phyloP scores from a whole-genome alignment of 2,888 invertebrate species.

The Epirrita christyi region DNA sequence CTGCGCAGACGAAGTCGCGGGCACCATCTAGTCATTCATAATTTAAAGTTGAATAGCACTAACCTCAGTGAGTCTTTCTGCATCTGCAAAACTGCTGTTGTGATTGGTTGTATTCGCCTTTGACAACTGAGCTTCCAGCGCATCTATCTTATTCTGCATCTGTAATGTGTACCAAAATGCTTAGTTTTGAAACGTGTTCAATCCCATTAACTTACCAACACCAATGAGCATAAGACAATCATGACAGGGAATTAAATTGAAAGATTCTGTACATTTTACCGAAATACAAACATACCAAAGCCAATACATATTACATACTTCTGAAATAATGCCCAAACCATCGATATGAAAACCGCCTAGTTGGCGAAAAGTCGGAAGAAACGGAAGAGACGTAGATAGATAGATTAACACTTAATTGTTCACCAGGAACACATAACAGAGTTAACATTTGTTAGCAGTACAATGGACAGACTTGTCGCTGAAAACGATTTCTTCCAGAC shows the following conservation, averaged over 20 bases:
- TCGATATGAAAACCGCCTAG: too few species aligned
- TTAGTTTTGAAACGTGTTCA: not conserved
- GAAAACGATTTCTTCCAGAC: too few species aligned
- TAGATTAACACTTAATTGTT: too few species aligned
- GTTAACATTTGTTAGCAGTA: too few species aligned
- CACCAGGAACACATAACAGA: too few species aligned
- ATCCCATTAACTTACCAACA: conserved; percentile 46
- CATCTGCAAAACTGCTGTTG: conserved; percentile 68
- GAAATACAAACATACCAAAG: conserved; percentile 8
- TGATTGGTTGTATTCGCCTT: conserved; percentile 61
- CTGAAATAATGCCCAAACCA: too few species aligned
- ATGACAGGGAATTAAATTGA: not conserved
- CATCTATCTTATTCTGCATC: conserved; percentile 82
- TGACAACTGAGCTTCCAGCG: conserved; percentile 74
- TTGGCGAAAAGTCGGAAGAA: too few species aligned
- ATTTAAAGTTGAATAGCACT: too few species aligned
- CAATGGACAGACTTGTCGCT: too few species aligned
- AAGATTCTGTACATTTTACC: not conserved
- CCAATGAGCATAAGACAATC: conserved; percentile 33
- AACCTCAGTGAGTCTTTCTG: conserved; percentile 73
- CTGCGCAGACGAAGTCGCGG: too few species aligned
- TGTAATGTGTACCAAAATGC: conserved; percentile 40
- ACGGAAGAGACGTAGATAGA: too few species aligned
- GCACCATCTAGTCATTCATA: too few species aligned
- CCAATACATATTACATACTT: not conserved